phyloP scores from a whole-genome alignment of 1,140 invertebrate genomes.

The Drosophila tani region DNA sequence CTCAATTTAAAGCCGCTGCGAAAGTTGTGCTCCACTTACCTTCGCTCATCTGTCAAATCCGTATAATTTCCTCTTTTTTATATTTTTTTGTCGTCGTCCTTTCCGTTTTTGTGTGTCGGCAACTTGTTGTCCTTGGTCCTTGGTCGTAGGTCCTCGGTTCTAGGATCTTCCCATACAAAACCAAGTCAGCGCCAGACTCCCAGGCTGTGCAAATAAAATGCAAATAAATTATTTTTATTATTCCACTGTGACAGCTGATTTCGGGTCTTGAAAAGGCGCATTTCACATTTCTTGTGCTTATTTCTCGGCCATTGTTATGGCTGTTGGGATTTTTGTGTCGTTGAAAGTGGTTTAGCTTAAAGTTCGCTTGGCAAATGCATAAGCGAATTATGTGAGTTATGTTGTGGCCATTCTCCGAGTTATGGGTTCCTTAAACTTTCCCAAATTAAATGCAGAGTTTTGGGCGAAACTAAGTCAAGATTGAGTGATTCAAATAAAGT shows the following conservation, averaged over 20 bases:
- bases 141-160: neutral
- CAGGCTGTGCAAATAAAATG: slow-evolving; percentile 61
- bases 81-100: slow-evolving; percentile 17
- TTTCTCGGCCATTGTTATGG: slow-evolving; percentile 41
- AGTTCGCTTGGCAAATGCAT: slow-evolving; percentile 20
- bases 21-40: slow-evolving; percentile 31
- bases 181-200: slow-evolving; percentile 35
- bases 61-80: slow-evolving; percentile 61
- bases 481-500: neutral
- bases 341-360: slow-evolving; percentile 47
- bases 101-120: slow-evolving; percentile 39
- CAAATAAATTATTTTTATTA: slow-evolving; percentile 83
- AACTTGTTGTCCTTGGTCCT: slow-evolving; percentile 74
- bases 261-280: slow-evolving; percentile 33
- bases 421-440: slow-evolving; percentile 14
- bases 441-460: slow-evolving; percentile 2
- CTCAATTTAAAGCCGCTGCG: slow-evolving; percentile 69
- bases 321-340: slow-evolving; percentile 21
- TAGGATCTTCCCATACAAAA: slow-evolving; percentile 10
- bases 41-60: slow-evolving; percentile 77
- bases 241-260: slow-evolving; percentile 74
- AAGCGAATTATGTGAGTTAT: slow-evolving; percentile 34
- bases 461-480: neutral
- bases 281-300: slow-evolving; percentile 39
- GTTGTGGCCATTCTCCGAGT: slow-evolving; percentile 5